Evolutionary conservation across 2,113 vertebrate genomes (phyloP).

Genomic region (Thamnophis sirtalis): DNA sequence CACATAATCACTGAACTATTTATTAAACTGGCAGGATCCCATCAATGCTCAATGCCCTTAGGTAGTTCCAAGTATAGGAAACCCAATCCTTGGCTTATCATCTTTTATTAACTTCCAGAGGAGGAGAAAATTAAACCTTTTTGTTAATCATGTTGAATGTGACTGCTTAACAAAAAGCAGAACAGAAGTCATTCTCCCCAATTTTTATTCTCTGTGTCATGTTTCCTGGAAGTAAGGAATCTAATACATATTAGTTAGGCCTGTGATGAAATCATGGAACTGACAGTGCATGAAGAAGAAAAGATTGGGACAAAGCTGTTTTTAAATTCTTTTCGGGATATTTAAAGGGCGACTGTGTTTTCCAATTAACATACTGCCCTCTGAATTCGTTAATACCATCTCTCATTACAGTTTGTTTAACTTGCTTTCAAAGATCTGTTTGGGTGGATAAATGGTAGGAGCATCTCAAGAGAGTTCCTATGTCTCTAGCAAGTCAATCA

Average conservation of each 20-base stretch:
- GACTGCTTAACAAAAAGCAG: neutral
- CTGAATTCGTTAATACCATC: neutral
- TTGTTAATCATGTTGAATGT: neutral
- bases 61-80: neutral
- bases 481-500: slow-evolving; percentile 55
- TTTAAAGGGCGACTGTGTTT: neutral
- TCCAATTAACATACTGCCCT: neutral
- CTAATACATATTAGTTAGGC: neutral
- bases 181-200: neutral
- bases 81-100: neutral
- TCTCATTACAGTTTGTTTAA: neutral
- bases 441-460: neutral
- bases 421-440: rapidly evolving
- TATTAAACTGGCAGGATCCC: no score
- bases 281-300: neutral
- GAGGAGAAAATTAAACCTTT: neutral
- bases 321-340: neutral
- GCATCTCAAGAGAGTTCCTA: slow-evolving; percentile 27
- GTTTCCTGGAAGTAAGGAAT: neutral
- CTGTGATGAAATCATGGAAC: neutral
- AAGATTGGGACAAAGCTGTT: neutral
- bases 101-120: neutral
- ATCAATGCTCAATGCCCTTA: neutral
- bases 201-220: neutral
- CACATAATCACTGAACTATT: no score